Conservation (phyloP, 2,888 invertebrate genomes). For the Blastobasis lacticolella region DNA sequence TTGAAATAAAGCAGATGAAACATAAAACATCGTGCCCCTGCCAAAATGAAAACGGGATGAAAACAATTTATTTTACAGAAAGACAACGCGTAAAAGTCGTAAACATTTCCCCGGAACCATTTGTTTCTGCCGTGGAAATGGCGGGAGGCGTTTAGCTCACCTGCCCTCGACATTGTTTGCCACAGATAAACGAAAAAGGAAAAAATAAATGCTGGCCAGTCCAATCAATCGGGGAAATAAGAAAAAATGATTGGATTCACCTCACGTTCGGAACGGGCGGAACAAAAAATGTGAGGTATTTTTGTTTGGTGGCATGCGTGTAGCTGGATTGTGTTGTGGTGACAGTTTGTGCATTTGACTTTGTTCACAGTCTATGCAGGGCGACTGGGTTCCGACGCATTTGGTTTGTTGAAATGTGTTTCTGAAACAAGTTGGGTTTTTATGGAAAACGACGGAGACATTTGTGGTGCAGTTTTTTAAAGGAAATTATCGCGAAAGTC, state of each 20-base stretch:
- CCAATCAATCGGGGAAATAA: slow-evolving; percentile 65
- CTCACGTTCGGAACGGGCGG: slow-evolving; percentile 49
- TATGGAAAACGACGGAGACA: too few relatives aligned
- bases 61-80: slow-evolving; percentile 1
- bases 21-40: too few relatives aligned
- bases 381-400: too few relatives aligned
- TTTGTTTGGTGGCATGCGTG: slow-evolving; percentile 44
- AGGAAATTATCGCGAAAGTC: too few relatives aligned
- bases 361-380: not conserved
- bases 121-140: slow-evolving; percentile 24
- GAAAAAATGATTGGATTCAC: slow-evolving; percentile 62
- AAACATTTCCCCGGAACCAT: slow-evolving; percentile 16
- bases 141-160: slow-evolving; percentile 45
- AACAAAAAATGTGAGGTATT: slow-evolving; percentile 40
- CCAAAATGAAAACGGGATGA: not conserved
- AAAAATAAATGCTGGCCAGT: slow-evolving; percentile 22
- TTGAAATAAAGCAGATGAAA: too few relatives aligned
- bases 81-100: slow-evolving; percentile 4
- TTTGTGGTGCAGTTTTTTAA: too few relatives aligned
- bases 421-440: not conserved
- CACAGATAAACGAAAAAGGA: slow-evolving; percentile 46
- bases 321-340: slow-evolving; percentile 16
- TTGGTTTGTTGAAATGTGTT: not conserved
- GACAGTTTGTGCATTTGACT: slow-evolving; percentile 26
- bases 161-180: slow-evolving; percentile 47